Percentiles rank a stretch among this genome's conserved stretches.
phyloP scores from a whole-genome alignment of 2,797 vertebrate species.

The Myioborus melanocephalus region DNA sequence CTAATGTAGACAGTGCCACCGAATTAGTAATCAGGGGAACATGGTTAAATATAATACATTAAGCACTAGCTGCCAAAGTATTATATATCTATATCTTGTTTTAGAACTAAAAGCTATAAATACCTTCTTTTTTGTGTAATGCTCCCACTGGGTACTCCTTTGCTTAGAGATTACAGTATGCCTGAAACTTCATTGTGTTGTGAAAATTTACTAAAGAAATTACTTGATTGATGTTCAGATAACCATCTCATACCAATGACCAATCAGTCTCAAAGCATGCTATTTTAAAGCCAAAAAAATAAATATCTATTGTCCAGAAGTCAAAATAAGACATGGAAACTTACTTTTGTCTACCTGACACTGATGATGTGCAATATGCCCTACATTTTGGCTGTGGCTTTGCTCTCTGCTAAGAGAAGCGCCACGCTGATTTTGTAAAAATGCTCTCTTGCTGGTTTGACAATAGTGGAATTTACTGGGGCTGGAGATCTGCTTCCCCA shows the following conservation, averaged over 20 bases:
- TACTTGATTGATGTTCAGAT: neutral
- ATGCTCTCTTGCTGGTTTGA: neutral
- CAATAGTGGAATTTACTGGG: neutral
- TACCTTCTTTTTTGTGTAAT: neutral
- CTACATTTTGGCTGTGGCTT: neutral
- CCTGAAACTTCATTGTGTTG: neutral
- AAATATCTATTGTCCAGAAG: neutral
- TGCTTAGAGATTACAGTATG: neutral
- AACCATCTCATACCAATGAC: neutral
- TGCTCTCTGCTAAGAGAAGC: neutral
- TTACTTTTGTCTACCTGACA: neutral
- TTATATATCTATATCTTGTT: neutral
- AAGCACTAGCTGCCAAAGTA: neutral
- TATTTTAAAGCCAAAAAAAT: neutral
- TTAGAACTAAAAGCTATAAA: neutral
- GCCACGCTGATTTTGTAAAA: neutral
- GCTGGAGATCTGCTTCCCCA: neutral
- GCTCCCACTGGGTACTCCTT: neutral
- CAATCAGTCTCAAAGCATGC: neutral
- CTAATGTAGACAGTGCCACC: neutral
- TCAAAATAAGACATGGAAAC: neutral
- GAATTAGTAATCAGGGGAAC: neutral
- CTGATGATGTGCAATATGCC: neutral
- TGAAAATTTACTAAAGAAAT: neutral
- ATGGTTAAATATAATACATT: neutral